Percentiles rank a stretch among this genome's conserved stretches.
Conservation (phyloP, 2,113 vertebrate genomes). For the Hyaena hyaena region DNA sequence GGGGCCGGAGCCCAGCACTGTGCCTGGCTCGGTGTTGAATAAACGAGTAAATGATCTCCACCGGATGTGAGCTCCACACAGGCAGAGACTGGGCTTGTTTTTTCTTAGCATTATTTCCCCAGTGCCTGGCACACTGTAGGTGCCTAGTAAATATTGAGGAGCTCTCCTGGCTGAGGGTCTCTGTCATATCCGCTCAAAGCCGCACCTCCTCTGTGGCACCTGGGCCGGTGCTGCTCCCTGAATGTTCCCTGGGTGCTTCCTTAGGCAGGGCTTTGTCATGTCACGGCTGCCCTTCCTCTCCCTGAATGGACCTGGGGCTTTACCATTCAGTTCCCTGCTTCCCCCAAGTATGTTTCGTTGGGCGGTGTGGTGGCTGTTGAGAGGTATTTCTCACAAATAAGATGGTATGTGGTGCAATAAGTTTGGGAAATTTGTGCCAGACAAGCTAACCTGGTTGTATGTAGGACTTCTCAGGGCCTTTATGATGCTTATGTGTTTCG, state of each 20-base stretch:
- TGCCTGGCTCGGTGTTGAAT: background rate
- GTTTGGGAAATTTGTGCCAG: background rate
- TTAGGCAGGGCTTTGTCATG: background rate
- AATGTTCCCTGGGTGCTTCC: background rate
- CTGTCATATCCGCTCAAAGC: background rate
- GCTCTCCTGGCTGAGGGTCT: background rate
- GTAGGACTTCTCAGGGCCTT: slow-evolving; percentile 13
- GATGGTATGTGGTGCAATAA: background rate
- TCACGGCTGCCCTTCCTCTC: background rate
- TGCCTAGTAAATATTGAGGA: background rate
- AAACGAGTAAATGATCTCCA: background rate
- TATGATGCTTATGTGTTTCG: background rate
- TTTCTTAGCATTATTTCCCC: background rate
- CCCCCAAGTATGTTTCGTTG: background rate
- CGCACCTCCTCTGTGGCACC: background rate
- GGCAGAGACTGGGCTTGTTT: background rate
- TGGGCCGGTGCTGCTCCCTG: accelerated
- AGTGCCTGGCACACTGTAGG: background rate
- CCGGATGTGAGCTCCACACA: background rate
- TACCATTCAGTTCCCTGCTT: background rate
- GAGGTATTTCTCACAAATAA: background rate
- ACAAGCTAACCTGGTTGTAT: background rate
- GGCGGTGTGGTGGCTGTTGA: background rate
- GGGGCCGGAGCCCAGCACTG: background rate
- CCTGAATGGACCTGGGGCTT: background rate